phyloP scores from a whole-genome alignment of 2,888 invertebrate genomes.

The Sialis lutaria region DNA sequence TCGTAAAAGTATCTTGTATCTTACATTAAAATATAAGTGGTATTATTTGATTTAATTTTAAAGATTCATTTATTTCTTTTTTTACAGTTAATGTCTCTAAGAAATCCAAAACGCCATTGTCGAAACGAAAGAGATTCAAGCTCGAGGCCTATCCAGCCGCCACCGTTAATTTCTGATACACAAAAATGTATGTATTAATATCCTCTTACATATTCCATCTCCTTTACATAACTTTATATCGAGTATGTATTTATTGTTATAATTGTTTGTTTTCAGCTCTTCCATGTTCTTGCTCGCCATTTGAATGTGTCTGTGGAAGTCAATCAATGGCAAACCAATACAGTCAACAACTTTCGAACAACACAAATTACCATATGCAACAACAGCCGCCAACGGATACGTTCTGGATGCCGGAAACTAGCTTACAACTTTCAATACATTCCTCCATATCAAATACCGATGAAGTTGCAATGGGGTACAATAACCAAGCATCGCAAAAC shows the following conservation, averaged over 20 bases:
- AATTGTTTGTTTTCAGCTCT: conserved; percentile 28
- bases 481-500: conserved; percentile 22
- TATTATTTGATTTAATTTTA: neutral
- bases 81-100: conserved; percentile 33
- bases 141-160: conserved; percentile 28
- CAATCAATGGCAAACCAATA: conserved; percentile 20
- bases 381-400: conserved; percentile 14
- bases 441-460: conserved; percentile 13
- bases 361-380: conserved; percentile 15
- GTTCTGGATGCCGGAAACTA: conserved; percentile 12
- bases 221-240: too few species aligned
- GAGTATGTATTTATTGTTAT: too few species aligned
- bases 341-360: conserved; percentile 12
- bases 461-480: conserved; percentile 16
- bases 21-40: too few species aligned
- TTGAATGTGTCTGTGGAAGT: conserved; percentile 50
- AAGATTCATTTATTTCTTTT: conserved; percentile 8
- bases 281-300: conserved; percentile 55
- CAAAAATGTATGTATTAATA: conserved; percentile 38
- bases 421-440: conserved; percentile 21
- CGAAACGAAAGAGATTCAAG: conserved; percentile 19
- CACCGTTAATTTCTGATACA: conserved; percentile 47
- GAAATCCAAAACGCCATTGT: conserved; percentile 32
- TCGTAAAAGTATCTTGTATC: too few species aligned
- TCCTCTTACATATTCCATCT: too few species aligned